Conservation (phyloP, 2,888 invertebrate genomes). For the Eulithis prunata region DNA sequence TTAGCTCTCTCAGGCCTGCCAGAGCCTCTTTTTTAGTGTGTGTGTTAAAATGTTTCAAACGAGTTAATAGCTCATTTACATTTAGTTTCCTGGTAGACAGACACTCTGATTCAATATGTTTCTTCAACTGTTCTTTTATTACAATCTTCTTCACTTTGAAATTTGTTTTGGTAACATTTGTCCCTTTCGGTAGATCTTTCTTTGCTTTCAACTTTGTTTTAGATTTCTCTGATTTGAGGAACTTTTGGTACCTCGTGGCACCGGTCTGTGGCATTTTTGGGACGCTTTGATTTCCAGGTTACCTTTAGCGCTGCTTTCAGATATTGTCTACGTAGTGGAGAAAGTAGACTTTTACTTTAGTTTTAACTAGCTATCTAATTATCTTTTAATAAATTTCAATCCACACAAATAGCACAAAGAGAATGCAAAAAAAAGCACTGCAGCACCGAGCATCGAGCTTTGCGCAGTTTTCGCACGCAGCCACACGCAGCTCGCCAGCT, state of each 20-base stretch:
- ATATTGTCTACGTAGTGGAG: no score
- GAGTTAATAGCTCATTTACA: conserved; percentile 88
- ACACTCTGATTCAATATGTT: conserved; percentile 80
- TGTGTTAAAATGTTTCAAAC: conserved; percentile 90
- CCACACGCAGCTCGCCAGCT: no score
- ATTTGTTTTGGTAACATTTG: conserved; percentile 94
- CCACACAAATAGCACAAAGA: no score
- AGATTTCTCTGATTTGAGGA: conserved; percentile 92
- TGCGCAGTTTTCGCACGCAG: no score
- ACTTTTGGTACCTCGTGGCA: conserved; percentile 88
- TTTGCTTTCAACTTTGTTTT: conserved; percentile 95
- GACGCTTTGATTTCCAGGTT: not conserved
- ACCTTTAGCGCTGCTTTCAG: not conserved
- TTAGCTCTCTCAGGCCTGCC: conserved; percentile 84
- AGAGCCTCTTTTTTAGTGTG: conserved; percentile 87
- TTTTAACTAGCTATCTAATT: no score
- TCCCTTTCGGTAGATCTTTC: conserved; percentile 92
- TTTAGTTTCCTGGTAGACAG: conserved; percentile 88
- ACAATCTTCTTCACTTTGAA: conserved; percentile 96
- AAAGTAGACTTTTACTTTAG: no score
- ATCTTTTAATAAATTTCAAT: no score
- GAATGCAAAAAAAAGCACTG: no score
- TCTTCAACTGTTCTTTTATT: conserved; percentile 89
- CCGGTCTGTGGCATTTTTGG: conserved; percentile 73
- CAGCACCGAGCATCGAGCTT: no score